Evolutionary conservation across 1,140 invertebrate species (phyloP), one percentile per base, ranked within the genome.

Genomic region (Campoletis sonorensis): DNA sequence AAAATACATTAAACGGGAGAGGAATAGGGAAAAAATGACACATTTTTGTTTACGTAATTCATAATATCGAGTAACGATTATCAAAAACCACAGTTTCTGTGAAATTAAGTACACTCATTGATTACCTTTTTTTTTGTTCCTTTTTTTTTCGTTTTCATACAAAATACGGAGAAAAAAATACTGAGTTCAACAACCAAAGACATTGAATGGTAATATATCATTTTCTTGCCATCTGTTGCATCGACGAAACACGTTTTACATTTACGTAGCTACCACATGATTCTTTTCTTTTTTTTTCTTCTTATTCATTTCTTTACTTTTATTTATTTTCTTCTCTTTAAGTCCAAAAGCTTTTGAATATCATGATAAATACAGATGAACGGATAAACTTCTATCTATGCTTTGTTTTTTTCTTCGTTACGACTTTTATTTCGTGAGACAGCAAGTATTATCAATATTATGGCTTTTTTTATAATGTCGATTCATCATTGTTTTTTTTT

Each of bases 81-180:
- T 91, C 87, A 73, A 73, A 73, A 73, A 73, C 1, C 86, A 87
- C 83, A 86, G 87, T 77, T 27, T 30, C 40, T 23, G 49, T 67
- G 90, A 91, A 91, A 90, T 90, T 92, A 92, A 92, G 90, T 92
- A 91, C 90, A 91, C 88, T 90, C 85, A 86, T 84, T 85, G 54
- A 58, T 58, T 58, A 58, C 10, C 23, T 67, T 67, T 84, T 82
- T 85, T 85, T 84, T 81, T 80, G n/a, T 49, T 49, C 70, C 78
- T 70, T 79, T 87, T 67, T 67, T 51, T 49, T 45, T 73, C 18
- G 23, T 71, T 71, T 37, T 33, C 10, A 51, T 90, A 90, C 89
- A 92, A 90, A 90, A 91, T 92, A 92, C 67, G 27, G 11, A 70
- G 13, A 33, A 86, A 91, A 92, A 92, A 92, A 92, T 91, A 92